These are phyloP conservation scores for Clitarchus hookeri DNA, from an alignment of 2,888 invertebrate genomes.

Conservation along the genomic window DNA sequence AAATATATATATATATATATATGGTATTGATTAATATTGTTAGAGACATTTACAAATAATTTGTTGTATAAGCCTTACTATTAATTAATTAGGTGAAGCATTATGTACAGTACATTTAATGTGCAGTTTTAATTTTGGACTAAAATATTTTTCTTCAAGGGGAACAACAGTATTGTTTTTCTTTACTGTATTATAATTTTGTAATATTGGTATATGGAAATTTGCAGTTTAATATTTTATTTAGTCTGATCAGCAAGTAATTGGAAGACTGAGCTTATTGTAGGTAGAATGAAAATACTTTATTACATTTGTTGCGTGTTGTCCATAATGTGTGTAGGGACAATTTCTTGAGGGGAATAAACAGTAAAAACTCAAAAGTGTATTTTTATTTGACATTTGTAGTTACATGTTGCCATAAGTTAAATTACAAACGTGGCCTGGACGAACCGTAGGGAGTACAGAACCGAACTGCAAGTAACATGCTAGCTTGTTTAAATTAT, in stretches of 20 bases:
- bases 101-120: background rate
- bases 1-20: too few species aligned
- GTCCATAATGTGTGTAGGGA: background rate
- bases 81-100: too few species aligned
- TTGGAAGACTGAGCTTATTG: conserved; percentile 1
- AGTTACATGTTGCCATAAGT: too few species aligned
- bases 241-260: background rate
- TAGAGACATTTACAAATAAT: too few species aligned
- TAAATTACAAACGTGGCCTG: too few species aligned
- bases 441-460: too few species aligned
- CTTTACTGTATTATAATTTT: background rate
- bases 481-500: too few species aligned
- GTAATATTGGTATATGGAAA: background rate
- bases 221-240: background rate
- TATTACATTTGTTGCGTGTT: background rate
- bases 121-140: background rate
- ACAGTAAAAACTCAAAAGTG: background rate
- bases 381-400: background rate
- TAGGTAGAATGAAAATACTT: background rate
- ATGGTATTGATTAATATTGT: too few species aligned
- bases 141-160: background rate
- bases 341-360: background rate
- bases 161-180: background rate
- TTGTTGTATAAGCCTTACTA: too few species aligned
- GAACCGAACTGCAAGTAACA: too few species aligned